phyloP scores from a whole-genome alignment of 1,140 invertebrate genomes.

The Atta texana region DNA sequence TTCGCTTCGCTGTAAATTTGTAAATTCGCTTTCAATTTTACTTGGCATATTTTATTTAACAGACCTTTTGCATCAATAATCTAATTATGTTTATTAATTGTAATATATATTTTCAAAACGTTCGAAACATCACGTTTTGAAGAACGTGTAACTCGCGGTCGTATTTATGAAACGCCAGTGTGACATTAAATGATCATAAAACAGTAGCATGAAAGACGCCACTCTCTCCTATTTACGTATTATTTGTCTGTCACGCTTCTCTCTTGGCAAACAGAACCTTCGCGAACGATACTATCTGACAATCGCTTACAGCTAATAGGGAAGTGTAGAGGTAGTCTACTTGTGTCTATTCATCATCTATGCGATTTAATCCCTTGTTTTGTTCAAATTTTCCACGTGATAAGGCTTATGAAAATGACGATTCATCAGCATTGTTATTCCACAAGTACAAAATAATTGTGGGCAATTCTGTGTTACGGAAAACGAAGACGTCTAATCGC shows the following conservation, averaged over 20 bases:
- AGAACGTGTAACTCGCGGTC: not conserved
- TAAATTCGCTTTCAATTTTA: conserved; percentile 8
- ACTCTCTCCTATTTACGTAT: not conserved
- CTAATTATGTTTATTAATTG: not conserved
- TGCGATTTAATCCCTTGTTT: not conserved
- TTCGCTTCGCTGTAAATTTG: not conserved
- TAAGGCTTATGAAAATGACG: conserved; percentile 10
- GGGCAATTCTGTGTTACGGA: not conserved
- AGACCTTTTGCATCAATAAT: not conserved
- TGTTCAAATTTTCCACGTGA: conserved; percentile 31
- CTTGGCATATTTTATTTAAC: not conserved
- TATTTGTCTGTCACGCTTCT: conserved; percentile 18
- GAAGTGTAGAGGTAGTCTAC: not conserved
- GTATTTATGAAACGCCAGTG: conserved; percentile 8
- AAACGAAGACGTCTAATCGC: not conserved
- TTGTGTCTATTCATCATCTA: conserved; percentile 19
- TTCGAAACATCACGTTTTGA: not conserved
- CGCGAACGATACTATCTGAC: conserved; percentile 12
- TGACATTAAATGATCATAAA: conserved; percentile 28
- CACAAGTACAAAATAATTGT: not conserved
- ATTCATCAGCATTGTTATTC: not conserved
- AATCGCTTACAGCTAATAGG: conserved; percentile 3
- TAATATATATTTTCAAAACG: not conserved
- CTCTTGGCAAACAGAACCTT: conserved; percentile 16
- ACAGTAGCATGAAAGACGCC: not conserved